phyloP scores from a whole-genome alignment of 1,140 invertebrate genomes.

The Elysia chlorotica region DNA sequence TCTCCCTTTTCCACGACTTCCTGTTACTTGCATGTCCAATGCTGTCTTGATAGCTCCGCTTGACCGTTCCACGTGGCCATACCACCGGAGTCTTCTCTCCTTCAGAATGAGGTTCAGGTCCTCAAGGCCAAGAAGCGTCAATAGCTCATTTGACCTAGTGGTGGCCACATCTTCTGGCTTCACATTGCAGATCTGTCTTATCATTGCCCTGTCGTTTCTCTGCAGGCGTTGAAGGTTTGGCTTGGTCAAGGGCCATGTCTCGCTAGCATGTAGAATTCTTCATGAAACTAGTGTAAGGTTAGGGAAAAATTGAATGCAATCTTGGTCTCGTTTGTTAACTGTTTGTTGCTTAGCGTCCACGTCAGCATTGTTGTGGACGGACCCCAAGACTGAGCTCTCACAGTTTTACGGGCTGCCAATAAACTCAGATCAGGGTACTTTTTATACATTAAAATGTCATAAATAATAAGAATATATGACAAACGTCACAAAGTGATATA shows the following conservation, averaged over 20 bases:
- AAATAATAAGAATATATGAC: neutral
- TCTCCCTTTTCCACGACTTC: too few species aligned
- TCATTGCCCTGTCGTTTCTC: neutral
- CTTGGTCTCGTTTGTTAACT: neutral
- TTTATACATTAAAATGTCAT: neutral
- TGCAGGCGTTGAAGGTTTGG: neutral
- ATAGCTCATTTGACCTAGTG: neutral
- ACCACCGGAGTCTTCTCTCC: too few species aligned
- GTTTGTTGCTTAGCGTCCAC: neutral
- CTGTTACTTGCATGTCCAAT: too few species aligned
- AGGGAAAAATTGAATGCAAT: too few species aligned
- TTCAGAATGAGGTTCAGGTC: conserved; percentile 96
- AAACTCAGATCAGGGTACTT: too few species aligned
- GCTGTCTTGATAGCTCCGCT: too few species aligned
- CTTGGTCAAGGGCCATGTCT: too few species aligned
- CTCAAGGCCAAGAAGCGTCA: conserved; percentile 92
- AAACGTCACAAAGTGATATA: too few species aligned
- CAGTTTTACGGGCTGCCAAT: too few species aligned
- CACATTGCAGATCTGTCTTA: neutral
- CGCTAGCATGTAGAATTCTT: neutral
- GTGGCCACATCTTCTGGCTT: neutral
- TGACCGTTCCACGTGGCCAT: too few species aligned
- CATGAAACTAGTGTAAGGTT: neutral
- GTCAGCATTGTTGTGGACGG: neutral
- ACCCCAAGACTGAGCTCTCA: too few species aligned